These are phyloP conservation scores for Hylaeus anthracinus DNA, from an alignment of 1,140 invertebrate species.

Conservation along the genomic window DNA sequence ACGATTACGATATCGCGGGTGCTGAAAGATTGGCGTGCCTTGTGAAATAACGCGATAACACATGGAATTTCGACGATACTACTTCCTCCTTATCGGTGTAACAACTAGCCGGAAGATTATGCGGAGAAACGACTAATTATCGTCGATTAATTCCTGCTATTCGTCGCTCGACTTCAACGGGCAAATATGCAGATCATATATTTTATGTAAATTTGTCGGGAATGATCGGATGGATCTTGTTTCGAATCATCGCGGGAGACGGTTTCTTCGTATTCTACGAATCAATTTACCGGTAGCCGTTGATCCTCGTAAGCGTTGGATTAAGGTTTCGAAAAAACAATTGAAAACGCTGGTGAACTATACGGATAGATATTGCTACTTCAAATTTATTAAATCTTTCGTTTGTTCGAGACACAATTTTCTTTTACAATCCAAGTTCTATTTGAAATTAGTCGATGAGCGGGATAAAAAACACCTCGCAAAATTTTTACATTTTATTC, in stretches of 20 bases:
- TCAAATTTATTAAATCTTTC: no score
- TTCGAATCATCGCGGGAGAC: not conserved
- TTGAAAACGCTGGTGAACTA: no score
- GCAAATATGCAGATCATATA: not conserved
- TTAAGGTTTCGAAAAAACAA: no score
- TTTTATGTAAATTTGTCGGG: not conserved
- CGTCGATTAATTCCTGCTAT: not conserved
- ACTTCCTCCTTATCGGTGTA: conserved; percentile 43
- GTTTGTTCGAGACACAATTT: no score
- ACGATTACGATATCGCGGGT: conserved; percentile 48
- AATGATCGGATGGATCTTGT: not conserved
- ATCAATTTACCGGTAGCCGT: conserved; percentile 18
- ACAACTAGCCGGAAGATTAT: conserved; percentile 43
- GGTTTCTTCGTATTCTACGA: not conserved
- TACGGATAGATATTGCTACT: no score
- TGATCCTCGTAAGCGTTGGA: not conserved
- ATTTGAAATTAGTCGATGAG: no score
- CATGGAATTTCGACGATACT: conserved; percentile 51
- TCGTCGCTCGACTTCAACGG: not conserved
- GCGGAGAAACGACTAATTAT: conserved; percentile 16
- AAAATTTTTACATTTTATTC: no score
- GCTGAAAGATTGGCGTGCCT: conserved; percentile 53
- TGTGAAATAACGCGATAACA: conserved; percentile 68
- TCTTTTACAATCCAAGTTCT: no score
- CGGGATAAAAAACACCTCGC: no score